These are phyloP conservation scores for Carcharodon carcharias DNA, from an alignment of 2,797 vertebrate species.

Conservation along the genomic window DNA sequence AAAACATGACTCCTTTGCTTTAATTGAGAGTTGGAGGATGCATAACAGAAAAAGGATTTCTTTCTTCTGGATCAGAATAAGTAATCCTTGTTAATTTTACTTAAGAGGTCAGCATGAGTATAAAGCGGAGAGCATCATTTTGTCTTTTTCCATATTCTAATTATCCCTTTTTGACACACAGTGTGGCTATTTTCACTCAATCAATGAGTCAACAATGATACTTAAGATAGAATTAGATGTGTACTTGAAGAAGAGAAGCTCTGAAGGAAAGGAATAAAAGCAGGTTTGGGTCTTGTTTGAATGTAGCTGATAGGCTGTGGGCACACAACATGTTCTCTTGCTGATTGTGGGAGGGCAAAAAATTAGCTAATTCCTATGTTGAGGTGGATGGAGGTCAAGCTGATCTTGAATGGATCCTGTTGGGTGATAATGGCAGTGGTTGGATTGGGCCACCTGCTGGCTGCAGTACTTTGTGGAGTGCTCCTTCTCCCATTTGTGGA, in stretches of 20 bases:
- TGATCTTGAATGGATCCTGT: neutral
- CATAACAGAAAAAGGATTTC: neutral
- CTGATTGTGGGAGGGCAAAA: neutral
- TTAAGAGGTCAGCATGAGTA: neutral
- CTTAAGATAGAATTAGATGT: neutral
- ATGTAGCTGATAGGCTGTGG: neutral
- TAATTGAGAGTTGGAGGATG: neutral
- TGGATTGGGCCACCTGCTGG: neutral
- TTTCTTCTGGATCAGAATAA: neutral
- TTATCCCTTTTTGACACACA: neutral
- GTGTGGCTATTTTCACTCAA: neutral
- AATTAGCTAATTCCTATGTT: neutral
- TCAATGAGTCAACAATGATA: neutral
- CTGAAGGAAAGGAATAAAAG: neutral
- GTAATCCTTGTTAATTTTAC: neutral
- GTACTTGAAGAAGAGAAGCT: neutral
- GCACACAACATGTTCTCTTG: neutral
- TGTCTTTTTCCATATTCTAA: neutral
- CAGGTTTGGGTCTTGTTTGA: neutral
- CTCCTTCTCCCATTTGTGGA: neutral
- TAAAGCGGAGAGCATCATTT: neutral
- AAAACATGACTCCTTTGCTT: neutral
- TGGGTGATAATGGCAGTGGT: neutral
- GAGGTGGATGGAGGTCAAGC: neutral
- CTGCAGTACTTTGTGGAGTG: neutral